Evolutionary conservation across 2,113 vertebrate species (phyloP).

Genomic region (Ammodytes dubius): DNA sequence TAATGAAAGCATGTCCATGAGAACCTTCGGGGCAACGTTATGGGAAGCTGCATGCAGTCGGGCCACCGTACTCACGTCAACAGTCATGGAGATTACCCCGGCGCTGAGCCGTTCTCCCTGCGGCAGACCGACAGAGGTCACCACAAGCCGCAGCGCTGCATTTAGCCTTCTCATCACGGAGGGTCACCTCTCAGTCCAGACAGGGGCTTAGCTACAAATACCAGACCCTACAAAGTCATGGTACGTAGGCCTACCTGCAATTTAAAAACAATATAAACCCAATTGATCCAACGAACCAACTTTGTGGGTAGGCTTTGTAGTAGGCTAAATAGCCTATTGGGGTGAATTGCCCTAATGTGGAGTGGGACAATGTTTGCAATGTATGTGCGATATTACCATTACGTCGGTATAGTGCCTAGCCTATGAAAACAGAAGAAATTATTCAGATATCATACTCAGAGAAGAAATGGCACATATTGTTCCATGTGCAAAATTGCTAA

Average conservation of each 20-base stretch:
- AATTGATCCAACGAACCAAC: background rate
- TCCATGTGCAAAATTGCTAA: no score
- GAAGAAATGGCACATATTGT: no score
- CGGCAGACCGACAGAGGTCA: conserved; percentile 74
- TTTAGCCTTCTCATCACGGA: background rate
- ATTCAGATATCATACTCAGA: no score
- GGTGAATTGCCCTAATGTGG: no score
- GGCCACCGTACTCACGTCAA: conserved; percentile 23
- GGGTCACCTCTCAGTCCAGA: background rate
- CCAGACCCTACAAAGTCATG: background rate
- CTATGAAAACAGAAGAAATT: no score
- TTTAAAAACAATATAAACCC: background rate
- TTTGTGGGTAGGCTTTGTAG: no score
- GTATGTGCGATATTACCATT: no score
- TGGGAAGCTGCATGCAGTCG: conserved; percentile 2
- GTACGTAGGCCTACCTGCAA: background rate
- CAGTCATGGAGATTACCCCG: background rate
- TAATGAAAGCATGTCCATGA: background rate
- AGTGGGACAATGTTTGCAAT: no score
- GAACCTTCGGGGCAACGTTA: background rate
- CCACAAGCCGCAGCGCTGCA: conserved; percentile 35
- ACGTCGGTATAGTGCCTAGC: no score
- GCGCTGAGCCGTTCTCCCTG: conserved; percentile 30
- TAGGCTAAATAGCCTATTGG: no score
- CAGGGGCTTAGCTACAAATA: background rate